Percentiles rank a stretch among this genome's conserved stretches.
Evolutionary conservation across 2,888 invertebrate genomes (phyloP).

Genomic region (Tubiluchus corallicola): DNA sequence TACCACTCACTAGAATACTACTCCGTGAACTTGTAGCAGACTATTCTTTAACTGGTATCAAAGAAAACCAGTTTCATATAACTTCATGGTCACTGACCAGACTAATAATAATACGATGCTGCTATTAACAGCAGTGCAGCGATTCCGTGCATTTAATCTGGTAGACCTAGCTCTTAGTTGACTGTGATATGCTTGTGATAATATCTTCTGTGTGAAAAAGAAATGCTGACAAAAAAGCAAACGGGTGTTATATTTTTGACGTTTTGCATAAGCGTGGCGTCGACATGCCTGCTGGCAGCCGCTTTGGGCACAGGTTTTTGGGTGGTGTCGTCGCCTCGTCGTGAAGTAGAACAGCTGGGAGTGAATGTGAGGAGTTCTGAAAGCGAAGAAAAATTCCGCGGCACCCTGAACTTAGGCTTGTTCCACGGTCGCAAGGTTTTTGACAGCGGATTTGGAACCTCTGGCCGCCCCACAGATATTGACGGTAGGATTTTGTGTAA

Average conservation of each 20-base stretch:
- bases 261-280: conserved; percentile 55
- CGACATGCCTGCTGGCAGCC: conserved; percentile 54
- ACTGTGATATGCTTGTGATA: no score
- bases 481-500: no score
- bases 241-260: conserved; percentile 61
- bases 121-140: no score
- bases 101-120: no score
- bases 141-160: no score
- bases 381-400: conserved; percentile 13
- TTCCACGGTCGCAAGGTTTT: conserved; percentile 66
- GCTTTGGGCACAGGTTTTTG: conserved; percentile 67
- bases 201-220: no score
- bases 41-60: no score
- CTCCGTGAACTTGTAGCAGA: no score
- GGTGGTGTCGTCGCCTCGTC: conserved; percentile 52
- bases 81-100: no score
- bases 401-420: conserved; percentile 47
- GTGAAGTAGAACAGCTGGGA: conserved; percentile 20
- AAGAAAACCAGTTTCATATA: no score
- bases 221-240: conserved; percentile 40
- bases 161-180: no score
- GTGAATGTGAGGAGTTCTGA: not conserved
- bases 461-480: conserved; percentile 39
- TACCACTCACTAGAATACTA: no score
- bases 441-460: conserved; percentile 59